These are phyloP conservation scores for Agrochola macilenta DNA, from an alignment of 2,888 invertebrate species.

Conservation along the genomic window DNA sequence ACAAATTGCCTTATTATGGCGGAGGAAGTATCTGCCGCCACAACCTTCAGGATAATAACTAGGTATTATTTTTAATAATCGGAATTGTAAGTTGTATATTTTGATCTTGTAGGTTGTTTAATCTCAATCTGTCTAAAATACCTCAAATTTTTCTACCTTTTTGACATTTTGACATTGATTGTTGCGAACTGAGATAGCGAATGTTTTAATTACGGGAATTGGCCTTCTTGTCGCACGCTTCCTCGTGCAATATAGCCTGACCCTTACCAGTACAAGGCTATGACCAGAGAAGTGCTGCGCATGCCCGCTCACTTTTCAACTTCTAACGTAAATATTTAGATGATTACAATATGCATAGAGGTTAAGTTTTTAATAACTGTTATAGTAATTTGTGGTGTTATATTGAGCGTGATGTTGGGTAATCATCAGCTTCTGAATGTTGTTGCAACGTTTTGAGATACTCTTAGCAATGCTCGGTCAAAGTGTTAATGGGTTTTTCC, in stretches of 20 bases:
- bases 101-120: not conserved
- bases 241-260: constrained; percentile 16
- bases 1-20: too few species aligned
- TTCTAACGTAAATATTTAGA: constrained; percentile 56
- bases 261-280: constrained; percentile 55
- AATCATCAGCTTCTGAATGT: constrained; percentile 12
- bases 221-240: not conserved
- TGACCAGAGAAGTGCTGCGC: constrained; percentile 32
- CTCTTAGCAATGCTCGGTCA: not conserved
- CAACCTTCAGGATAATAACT: too few species aligned
- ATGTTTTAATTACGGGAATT: not conserved
- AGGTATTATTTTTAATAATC: too few species aligned
- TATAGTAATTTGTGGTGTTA: constrained; percentile 46
- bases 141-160: not conserved
- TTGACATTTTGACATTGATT: not conserved
- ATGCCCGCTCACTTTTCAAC: constrained; percentile 59
- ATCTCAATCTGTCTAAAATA: not conserved
- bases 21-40: too few species aligned
- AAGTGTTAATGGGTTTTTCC: too few species aligned
- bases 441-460: not conserved
- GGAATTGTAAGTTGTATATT: too few species aligned
- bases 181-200: not conserved
- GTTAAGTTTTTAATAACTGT: constrained; percentile 56
- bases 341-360: constrained; percentile 54
- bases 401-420: constrained; percentile 41